Evolutionary conservation across 53 echinoderm and acorn worm species (phyloP).

Genomic region (Stichopus horrens): DNA sequence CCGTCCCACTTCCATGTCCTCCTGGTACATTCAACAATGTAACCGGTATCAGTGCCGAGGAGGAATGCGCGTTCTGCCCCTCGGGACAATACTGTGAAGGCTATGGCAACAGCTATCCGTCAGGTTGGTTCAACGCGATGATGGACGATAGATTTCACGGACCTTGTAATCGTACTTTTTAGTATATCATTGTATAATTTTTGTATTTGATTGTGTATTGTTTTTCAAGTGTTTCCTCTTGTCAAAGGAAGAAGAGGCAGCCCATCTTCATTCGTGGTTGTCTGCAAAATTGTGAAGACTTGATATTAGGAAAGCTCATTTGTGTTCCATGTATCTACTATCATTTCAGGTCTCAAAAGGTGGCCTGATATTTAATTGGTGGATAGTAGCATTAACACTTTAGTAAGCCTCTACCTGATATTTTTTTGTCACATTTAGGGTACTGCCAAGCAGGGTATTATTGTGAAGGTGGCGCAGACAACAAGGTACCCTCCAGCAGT

Average conservation of each 20-base stretch:
- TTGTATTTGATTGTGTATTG: too few species aligned
- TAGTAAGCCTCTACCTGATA: neutral
- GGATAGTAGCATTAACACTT: neutral
- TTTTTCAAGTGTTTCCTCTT: too few species aligned
- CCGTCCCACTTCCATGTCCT: slow-evolving; percentile 86
- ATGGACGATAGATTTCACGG: too few species aligned
- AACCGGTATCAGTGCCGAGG: slow-evolving; percentile 71
- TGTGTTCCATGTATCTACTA: too few species aligned
- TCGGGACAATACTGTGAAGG: slow-evolving; percentile 89
- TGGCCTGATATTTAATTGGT: too few species aligned
- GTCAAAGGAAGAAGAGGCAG: too few species aligned
- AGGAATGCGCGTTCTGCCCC: slow-evolving; percentile 82
- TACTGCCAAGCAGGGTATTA: slow-evolving; percentile 85
- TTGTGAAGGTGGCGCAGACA: slow-evolving; percentile 77
- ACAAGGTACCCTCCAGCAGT: slow-evolving; percentile 68
- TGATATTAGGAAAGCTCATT: too few species aligned
- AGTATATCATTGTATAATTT: too few species aligned
- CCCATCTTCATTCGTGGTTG: too few species aligned
- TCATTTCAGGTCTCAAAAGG: too few species aligned
- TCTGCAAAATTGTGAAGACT: too few species aligned
- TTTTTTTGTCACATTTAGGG: slow-evolving; percentile 50
- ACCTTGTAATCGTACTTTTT: too few species aligned
- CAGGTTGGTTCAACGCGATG: slow-evolving; percentile 53
- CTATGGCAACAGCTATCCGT: slow-evolving; percentile 87
- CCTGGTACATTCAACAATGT: slow-evolving; percentile 94